These are phyloP conservation scores for Xiphydria camelus DNA, from an alignment of 2,888 invertebrate species.

Conservation along the genomic window DNA sequence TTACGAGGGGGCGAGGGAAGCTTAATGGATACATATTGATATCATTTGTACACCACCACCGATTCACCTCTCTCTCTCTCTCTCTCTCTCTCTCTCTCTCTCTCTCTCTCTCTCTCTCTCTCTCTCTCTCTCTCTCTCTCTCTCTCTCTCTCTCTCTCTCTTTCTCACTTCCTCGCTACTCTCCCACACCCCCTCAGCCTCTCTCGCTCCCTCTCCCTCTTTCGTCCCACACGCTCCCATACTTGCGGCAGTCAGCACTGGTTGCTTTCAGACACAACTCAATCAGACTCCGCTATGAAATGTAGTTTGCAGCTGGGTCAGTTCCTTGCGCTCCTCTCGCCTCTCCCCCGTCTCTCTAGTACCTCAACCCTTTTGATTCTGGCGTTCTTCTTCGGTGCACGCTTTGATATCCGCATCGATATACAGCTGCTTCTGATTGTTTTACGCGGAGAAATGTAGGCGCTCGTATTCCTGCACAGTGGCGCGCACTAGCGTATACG, in stretches of 20 bases:
- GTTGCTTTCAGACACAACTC: background rate
- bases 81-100: background rate
- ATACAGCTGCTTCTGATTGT: too few species aligned
- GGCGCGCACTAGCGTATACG: too few species aligned
- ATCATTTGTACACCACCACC: constrained; percentile 39
- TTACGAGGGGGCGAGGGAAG: constrained; percentile 26
- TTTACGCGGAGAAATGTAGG: too few species aligned
- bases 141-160: constrained; percentile 4
- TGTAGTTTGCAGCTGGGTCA: too few species aligned
- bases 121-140: constrained; percentile 8
- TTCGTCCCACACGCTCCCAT: background rate
- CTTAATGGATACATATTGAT: constrained; percentile 52
- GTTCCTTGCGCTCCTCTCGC: too few species aligned
- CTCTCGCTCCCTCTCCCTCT: background rate
- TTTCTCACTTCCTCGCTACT: too few species aligned
- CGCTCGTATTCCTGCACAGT: too few species aligned
- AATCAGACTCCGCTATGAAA: background rate
- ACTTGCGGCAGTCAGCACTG: background rate
- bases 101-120: background rate
- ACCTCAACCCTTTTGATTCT: too few species aligned
- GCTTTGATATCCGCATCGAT: too few species aligned
- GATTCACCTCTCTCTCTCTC: background rate
- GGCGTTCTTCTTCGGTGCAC: too few species aligned
- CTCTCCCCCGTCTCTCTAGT: too few species aligned
- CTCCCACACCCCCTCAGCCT: constrained; percentile 2